Percentiles rank a stretch among this genome's conserved stretches.
Evolutionary conservation across 2,888 invertebrate species (phyloP).

Genomic region (Yponomeuta sedellus): DNA sequence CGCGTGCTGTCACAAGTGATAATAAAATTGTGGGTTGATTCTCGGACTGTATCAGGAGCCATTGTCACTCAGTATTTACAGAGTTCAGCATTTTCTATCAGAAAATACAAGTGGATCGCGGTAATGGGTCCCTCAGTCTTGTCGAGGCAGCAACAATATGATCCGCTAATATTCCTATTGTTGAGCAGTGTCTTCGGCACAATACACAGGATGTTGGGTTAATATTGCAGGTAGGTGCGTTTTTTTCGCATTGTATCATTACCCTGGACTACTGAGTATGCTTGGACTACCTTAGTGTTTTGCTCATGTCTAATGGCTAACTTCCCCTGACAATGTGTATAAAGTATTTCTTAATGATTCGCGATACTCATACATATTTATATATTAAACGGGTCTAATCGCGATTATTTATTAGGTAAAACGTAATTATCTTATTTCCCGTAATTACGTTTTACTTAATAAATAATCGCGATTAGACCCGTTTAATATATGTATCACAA

Average conservation of each 20-base stretch:
- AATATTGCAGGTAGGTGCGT: slow-evolving; percentile 37
- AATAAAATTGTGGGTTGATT: not conserved
- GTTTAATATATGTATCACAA: no score
- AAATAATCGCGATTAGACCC: no score
- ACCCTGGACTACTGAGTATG: slow-evolving; percentile 25
- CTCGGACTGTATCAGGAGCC: not conserved
- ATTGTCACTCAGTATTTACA: not conserved
- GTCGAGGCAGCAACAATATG: not conserved
- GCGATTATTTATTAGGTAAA: no score
- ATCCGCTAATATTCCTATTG: slow-evolving; percentile 8
- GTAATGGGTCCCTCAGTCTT: not conserved
- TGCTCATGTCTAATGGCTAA: slow-evolving; percentile 13
- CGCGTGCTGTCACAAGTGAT: not conserved
- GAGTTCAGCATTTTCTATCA: not conserved
- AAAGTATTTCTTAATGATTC: no score
- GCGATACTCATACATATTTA: no score
- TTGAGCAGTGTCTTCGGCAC: slow-evolving; percentile 24
- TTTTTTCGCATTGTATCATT: slow-evolving; percentile 41
- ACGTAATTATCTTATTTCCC: no score
- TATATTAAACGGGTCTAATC: no score
- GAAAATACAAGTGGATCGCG: not conserved
- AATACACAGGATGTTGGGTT: slow-evolving; percentile 45
- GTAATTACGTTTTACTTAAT: no score
- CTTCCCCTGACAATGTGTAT: slow-evolving; percentile 10
- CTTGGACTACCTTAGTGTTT: not conserved